phyloP scores from a whole-genome alignment of 2,113 vertebrate genomes.

The Mormoops blainvillei region DNA sequence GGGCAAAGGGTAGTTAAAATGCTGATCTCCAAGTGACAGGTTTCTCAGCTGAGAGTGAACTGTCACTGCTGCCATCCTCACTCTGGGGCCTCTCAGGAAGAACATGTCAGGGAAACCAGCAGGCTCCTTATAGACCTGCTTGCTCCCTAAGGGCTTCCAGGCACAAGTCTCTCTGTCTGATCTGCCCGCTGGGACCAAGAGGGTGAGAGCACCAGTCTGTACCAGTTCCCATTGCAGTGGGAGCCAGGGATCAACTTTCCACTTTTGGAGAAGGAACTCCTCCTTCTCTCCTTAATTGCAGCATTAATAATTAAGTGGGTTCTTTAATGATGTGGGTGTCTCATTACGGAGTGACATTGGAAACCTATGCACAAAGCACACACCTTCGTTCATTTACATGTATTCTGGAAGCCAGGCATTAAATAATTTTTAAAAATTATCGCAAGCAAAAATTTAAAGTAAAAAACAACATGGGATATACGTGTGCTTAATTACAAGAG shows the following conservation, averaged over 20 bases:
- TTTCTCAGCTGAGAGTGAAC: constrained; percentile 59
- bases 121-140: constrained; percentile 37
- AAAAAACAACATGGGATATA: constrained; percentile 72
- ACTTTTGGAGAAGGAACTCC: not conserved
- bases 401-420: constrained; percentile 44
- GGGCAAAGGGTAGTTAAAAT: constrained; percentile 45
- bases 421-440: constrained; percentile 67
- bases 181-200: constrained; percentile 26
- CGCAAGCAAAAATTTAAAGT: constrained; percentile 62
- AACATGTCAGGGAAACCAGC: constrained; percentile 29
- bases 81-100: constrained; percentile 37
- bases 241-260: not conserved
- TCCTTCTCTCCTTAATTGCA: not conserved
- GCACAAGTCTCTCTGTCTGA: constrained; percentile 24
- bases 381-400: fast-evolving
- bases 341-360: not conserved
- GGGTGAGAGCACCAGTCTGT: not conserved
- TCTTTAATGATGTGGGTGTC: not conserved
- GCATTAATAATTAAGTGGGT: constrained; percentile 18
- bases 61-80: constrained; percentile 37
- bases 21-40: constrained; percentile 68
- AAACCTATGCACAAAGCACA: not conserved
- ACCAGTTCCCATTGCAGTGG: not conserved
- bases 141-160: constrained; percentile 66
- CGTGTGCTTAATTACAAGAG: constrained; percentile 80